These are phyloP conservation scores for Cassiopea andromeda DNA, from an alignment of 30 jellyfish, hydroid and myxozoan species.

Conservation along the genomic window DNA sequence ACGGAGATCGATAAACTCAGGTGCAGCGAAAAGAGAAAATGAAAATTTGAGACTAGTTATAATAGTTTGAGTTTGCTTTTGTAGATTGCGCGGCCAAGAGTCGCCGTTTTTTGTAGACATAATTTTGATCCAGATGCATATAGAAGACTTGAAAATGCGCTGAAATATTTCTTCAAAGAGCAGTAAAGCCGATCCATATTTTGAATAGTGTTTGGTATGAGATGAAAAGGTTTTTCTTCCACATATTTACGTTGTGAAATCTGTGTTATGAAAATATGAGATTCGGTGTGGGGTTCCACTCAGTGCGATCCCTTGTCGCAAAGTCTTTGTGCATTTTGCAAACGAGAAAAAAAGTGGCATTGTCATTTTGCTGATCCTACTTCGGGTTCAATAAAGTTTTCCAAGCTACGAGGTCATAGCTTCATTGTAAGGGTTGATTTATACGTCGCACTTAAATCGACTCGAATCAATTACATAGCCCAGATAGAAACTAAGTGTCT, in stretches of 20 bases:
- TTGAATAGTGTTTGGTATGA: not conserved
- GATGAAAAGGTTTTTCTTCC: not conserved
- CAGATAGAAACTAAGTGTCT: too few species aligned
- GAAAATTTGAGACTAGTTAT: too few species aligned
- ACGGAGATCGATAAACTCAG: too few species aligned
- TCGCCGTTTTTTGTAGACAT: too few species aligned
- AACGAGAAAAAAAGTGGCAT: not conserved
- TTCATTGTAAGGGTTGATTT: not conserved
- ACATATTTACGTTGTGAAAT: not conserved
- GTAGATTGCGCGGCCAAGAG: too few species aligned
- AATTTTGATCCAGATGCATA: too few species aligned
- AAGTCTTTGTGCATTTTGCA: not conserved
- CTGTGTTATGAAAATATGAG: conserved; percentile 1
- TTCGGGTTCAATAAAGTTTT: not conserved
- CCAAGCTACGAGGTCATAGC: not conserved
- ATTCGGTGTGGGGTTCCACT: not conserved
- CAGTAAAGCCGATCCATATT: not conserved
- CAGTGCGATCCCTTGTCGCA: not conserved
- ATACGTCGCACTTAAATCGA: too few species aligned
- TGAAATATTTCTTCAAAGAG: not conserved
- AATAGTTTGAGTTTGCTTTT: too few species aligned
- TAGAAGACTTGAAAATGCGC: too few species aligned
- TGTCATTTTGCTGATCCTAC: not conserved
- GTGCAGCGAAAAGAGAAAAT: too few species aligned
- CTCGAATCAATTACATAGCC: too few species aligned